Percentiles rank a stretch among this genome's conserved stretches.
phyloP scores from a whole-genome alignment of 2,888 invertebrate species.

The Tenthredo notha region DNA sequence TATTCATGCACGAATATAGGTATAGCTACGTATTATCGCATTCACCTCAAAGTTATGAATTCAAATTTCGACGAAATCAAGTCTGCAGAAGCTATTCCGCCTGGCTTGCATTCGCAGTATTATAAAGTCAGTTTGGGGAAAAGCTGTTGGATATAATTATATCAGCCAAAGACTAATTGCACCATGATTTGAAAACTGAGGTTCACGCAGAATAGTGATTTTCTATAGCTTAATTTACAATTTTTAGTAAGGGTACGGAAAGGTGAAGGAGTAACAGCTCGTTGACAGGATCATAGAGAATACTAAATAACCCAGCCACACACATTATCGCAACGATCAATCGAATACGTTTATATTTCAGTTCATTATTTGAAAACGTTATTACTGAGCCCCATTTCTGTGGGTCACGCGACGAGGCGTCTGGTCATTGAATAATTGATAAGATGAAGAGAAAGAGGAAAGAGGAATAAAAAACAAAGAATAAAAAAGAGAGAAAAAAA shows the following conservation, averaged over 20 bases:
- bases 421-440: constrained; percentile 42
- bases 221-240: neutral
- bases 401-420: constrained; percentile 32
- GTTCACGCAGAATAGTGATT: neutral
- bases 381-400: neutral
- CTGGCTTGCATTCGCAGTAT: neutral
- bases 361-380: constrained; percentile 33
- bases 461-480: neutral
- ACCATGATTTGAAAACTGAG: neutral
- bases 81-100: neutral
- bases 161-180: neutral
- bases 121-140: neutral
- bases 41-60: neutral
- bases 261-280: neutral
- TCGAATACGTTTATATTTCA: constrained; percentile 6
- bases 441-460: neutral
- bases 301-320: neutral
- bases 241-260: neutral
- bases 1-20: neutral
- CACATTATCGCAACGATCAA: constrained; percentile 29
- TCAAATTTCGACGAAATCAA: neutral
- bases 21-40: neutral
- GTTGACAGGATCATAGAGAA: neutral
- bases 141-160: neutral
- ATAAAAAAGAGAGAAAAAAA: neutral